Base-by-base conservation (phyloP, 2,797 vertebrate genomes). In the Pangasius krempfi region DNA sequence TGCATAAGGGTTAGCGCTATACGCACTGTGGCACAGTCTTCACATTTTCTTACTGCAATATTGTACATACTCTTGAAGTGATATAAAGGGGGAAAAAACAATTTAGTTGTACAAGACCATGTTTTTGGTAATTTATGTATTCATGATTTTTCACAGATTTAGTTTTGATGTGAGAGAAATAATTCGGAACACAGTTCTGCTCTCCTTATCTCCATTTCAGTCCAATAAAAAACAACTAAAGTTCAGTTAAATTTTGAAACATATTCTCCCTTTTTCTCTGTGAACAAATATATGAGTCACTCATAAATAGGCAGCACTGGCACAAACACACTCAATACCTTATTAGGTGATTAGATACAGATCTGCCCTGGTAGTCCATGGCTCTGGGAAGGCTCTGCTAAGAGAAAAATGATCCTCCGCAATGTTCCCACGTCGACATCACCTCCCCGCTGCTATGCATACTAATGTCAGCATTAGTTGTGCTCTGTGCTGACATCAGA, bases 381-480 rank as follows among this genome's bases (percentile, higher is more conserved):
- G 87, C n/a, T 75, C 68, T 88, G 81, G 70, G 27, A 84, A 60
- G 56, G n/a, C 68, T 9, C 64, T 72, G 86, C 64, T 83, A 84
- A 75, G 68, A 75, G 80, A 87, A 76, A 88, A 88, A 88, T 78
- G 58, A 85, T 79, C 83, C 60, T 64, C 72, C 40, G 44, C 72
- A 78, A 84, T 83, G 87, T 88, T 88, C 70, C 80, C 68, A 75
- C 56, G 10, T 82, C 30, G 20, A 82, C 64, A 85, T 64, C 75
- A n/a, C 52, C 76, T 70, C 54, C 88, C 76, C n/a, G 44, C 76
- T 27, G 33, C 78, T 81, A 68, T 81, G 84, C 88, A 89, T 86
- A 89, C 84, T 89, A 89, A 86, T 89, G 83, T 86, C 84, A 89
- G 88, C 75, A 86, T 89, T 85, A 86, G 83, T 56, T 33, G 64